Conservation (phyloP, 2,888 invertebrate genomes). For the Eupithecia exiguata region DNA sequence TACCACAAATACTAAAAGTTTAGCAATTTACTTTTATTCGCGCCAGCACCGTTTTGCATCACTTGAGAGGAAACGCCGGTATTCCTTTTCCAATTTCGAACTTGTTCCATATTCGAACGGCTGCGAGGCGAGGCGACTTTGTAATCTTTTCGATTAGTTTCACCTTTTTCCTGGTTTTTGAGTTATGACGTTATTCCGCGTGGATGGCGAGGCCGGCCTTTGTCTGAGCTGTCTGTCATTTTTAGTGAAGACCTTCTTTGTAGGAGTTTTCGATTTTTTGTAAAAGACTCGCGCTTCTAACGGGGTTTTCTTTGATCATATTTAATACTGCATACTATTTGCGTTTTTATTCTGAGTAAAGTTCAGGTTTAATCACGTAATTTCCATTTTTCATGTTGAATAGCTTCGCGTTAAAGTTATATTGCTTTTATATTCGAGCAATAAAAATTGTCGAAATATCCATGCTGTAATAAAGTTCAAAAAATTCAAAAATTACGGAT, state of each 20-base stretch:
- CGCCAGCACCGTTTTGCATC: conserved; percentile 69
- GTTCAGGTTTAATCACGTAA: conserved; percentile 4
- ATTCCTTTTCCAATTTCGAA: conserved; percentile 75
- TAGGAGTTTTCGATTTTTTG: conserved; percentile 28
- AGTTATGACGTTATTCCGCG: conserved; percentile 33
- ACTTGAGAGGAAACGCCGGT: conserved; percentile 60
- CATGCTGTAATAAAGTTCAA: conserved; percentile 2
- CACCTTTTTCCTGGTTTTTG: conserved; percentile 45
- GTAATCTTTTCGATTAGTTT: conserved; percentile 57
- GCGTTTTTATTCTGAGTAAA: background rate
- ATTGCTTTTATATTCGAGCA: conserved; percentile 7
- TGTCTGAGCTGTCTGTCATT: conserved; percentile 37
- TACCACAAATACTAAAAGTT: conserved; percentile 66
- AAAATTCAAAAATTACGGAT: conserved; percentile 16
- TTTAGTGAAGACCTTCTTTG: conserved; percentile 25
- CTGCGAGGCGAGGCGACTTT: conserved; percentile 53
- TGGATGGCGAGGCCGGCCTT: conserved; percentile 26
- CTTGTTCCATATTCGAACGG: conserved; percentile 64
- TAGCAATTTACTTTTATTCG: conserved; percentile 74
- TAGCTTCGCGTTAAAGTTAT: conserved; percentile 1
- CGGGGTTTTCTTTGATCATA: conserved; percentile 17
- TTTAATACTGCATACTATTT: background rate
- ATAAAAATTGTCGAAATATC: background rate
- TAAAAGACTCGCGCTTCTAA: conserved; percentile 10
- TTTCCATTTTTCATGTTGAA: conserved; percentile 5